Evolutionary conservation across 2,113 vertebrate species (phyloP), one percentile per base, ranked within the genome.

Genomic region (Hemiprocne comata): DNA sequence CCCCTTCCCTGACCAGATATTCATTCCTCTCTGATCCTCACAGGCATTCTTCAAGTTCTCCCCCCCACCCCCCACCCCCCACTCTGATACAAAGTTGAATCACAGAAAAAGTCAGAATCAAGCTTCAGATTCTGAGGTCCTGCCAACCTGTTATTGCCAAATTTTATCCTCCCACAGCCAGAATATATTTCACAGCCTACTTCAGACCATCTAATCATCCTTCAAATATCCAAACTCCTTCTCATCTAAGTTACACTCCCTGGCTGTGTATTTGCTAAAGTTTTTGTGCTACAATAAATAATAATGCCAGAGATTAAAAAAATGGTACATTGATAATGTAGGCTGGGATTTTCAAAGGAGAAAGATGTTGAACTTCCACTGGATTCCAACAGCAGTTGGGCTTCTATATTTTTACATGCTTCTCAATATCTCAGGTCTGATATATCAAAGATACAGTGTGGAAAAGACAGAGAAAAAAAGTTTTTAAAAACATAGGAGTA

Each of bases 11-110:
- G 38, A 81, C 57, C 42, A 93, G 33, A 48, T 78, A 86, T 86
- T 87, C 64, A 82, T 44, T 81, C 80, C 58, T 77, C 48, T 36
- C 38, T 78, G 36, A 75, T 36, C 60, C 74, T 85, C 67, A 87
- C 12, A 28, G 31, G 38, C 51, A 86, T 81, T 91, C 72, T 74
- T 72, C 38, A 88, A 42, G 25, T 29, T 61, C 54, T 44, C 12
- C 1, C 2, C 38, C 12, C 1, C 2, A 40, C 57, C 12, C 1
- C 2, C 38, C 12, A 1, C 2, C 46, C 57, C 10, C 6, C 8
- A 12, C 51, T 44, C 46, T 25, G 16, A 11, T 55, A 64, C 44
- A 71, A 74, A 80, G n/a, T 34, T 74, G 44, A 90, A 53, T 55
- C 64, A 88, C 13, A 71, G 38, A 13, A 55, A 18, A 85, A 80